Conservation (phyloP, 2,888 invertebrate genomes). For the Noctua comes region DNA sequence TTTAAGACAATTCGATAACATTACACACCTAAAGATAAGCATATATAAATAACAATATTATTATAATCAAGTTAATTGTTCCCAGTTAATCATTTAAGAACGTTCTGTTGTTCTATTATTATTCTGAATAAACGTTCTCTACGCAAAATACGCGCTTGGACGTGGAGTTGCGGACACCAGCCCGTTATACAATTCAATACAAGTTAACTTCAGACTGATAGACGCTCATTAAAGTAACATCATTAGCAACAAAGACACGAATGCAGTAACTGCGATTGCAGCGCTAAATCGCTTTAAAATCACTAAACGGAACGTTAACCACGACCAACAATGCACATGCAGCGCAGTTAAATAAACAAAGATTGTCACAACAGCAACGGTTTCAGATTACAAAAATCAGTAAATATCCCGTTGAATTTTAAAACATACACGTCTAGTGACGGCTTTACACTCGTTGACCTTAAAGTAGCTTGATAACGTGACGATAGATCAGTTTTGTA, state of each 20-base stretch:
- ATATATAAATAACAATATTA: slow-evolving; percentile 9
- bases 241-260: slow-evolving; percentile 30
- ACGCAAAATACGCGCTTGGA: no score
- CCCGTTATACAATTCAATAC: no score
- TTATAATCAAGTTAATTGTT: slow-evolving; percentile 5
- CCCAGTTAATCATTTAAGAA: neutral
- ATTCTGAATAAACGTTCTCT: no score
- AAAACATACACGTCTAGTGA: slow-evolving; percentile 56
- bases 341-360: slow-evolving; percentile 56
- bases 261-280: slow-evolving; percentile 22
- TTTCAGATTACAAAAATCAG: slow-evolving; percentile 53
- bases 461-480: slow-evolving; percentile 74
- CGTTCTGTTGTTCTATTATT: slow-evolving; percentile 11
- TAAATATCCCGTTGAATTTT: slow-evolving; percentile 67
- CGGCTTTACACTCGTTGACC: slow-evolving; percentile 69
- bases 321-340: slow-evolving; percentile 49
- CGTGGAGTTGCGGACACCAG: no score
- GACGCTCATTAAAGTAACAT: slow-evolving; percentile 11
- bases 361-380: slow-evolving; percentile 46
- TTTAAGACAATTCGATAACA: slow-evolving; percentile 1
- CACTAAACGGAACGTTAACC: slow-evolving; percentile 41
- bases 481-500: slow-evolving; percentile 63
- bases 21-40: neutral
- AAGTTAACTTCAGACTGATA: slow-evolving; percentile 25
- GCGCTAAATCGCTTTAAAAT: slow-evolving; percentile 34